Percentiles rank a stretch among this genome's conserved stretches.
Conservation (phyloP, 2,113 vertebrate genomes). For the Uropsilus gracilis region DNA sequence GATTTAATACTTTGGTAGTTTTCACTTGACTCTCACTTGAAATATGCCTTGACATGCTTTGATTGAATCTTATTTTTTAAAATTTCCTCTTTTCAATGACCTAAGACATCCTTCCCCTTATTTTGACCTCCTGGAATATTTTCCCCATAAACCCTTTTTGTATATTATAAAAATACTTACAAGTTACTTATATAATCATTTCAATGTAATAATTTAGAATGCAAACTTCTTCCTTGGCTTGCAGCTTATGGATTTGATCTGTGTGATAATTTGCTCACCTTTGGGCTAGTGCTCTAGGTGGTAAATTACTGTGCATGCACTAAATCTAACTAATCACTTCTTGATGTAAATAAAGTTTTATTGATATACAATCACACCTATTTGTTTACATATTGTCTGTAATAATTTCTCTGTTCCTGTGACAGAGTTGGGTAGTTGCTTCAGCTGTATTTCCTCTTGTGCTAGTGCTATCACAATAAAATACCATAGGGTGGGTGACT, state of each 20-base stretch:
- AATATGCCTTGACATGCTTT: background rate
- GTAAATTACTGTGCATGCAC: background rate
- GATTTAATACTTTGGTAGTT: background rate
- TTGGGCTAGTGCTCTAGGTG: background rate
- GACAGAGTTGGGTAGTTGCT: background rate
- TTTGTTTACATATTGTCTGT: background rate
- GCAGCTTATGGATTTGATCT: background rate
- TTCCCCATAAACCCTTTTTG: background rate
- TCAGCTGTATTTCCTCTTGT: background rate
- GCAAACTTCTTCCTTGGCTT: background rate
- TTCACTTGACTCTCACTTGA: background rate
- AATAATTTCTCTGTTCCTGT: background rate
- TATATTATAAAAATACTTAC: background rate
- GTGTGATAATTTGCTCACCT: background rate
- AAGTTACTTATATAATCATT: background rate
- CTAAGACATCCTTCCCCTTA: background rate
- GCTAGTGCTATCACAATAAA: background rate
- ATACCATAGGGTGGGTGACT: background rate
- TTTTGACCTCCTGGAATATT: background rate
- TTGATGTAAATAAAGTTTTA: constrained; percentile 41
- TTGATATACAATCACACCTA: background rate
- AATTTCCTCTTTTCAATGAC: background rate
- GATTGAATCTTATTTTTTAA: background rate
- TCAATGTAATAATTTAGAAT: background rate
- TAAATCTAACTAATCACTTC: background rate